phyloP scores from a whole-genome alignment of 2,888 invertebrate genomes.

The Metellina segmentata region DNA sequence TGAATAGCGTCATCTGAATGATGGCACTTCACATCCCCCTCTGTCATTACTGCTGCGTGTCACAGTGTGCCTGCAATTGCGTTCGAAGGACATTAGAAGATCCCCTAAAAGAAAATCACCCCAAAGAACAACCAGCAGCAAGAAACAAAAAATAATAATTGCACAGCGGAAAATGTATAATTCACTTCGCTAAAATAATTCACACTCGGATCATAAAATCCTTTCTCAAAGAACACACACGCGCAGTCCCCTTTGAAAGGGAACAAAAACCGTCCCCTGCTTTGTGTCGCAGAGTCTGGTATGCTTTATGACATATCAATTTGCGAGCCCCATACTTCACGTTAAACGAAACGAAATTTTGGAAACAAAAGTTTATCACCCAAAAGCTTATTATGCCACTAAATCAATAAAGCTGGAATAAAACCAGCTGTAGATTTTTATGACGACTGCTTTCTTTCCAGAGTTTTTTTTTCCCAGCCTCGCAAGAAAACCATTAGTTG shows the following conservation, averaged over 20 bases:
- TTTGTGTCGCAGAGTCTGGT: background rate
- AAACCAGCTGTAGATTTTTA: constrained; percentile 55
- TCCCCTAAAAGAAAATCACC: background rate
- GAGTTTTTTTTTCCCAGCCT: no score
- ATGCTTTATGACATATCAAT: constrained; percentile 26
- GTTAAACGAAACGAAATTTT: constrained; percentile 32
- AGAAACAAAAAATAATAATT: constrained; percentile 5
- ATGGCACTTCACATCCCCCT: background rate
- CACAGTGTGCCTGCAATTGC: background rate
- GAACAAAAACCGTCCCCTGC: background rate
- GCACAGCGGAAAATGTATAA: background rate
- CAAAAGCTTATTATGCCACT: constrained; percentile 41
- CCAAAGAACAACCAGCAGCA: background rate
- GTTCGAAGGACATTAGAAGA: background rate
- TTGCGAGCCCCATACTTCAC: constrained; percentile 20
- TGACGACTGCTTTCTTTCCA: background rate
- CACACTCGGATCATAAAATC: constrained; percentile 2
- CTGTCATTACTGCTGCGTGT: background rate
- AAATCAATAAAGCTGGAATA: constrained; percentile 59
- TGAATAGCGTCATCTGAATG: background rate
- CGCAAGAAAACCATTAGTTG: constrained; percentile 30
- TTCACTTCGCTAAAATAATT: constrained; percentile 7
- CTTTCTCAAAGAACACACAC: background rate
- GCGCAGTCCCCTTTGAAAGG: background rate
- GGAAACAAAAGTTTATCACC: constrained; percentile 42